Base-by-base conservation (phyloP, 1,140 invertebrate genomes). In the Octopus bimaculoides region DNA sequence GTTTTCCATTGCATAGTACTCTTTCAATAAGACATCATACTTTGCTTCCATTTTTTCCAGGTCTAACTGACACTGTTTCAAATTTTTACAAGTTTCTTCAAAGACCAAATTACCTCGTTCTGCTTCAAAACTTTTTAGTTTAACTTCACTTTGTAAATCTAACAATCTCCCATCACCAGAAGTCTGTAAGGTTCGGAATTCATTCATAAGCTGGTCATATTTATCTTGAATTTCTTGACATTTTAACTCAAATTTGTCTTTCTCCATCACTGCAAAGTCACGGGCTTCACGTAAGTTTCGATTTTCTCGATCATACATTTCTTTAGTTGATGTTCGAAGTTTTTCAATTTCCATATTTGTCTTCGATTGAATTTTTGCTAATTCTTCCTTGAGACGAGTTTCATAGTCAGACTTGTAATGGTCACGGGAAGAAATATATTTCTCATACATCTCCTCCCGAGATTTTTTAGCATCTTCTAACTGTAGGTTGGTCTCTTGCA, bases 361-460 rank as follows among this genome's bases (percentile, higher is more conserved):
- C 66, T 87, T 82, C 4, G 83, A 79, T 75, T 86, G 84, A 5
- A 91, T 87, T 74, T 87, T 84, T 73, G 89, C 87, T 17, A 91
- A 78, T 82, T 91, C 90, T 78, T 89, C 89, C 75, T 84, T 82
- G 54, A 91, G 83, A 83, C 88, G 88, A 54, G 84, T 85, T 81
- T 91, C 90, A 84, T 90, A 91, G 80, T 91, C 89, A 78, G 84
- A 87, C 77, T 90, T 90, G 80, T 90, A 90, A 79, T 89, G 87
- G 77, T 91, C 90, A 79, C 90, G 90, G 76, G 89, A 88, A 14
- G 84, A 79, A 12, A 91, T 86, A 84, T 91, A 90, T 86, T 90
- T 90, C 81, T 91, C 90, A 85, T 90, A 91, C 85, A 91, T 86
- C 77, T 91, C 89, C 79, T 91, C 90, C 77, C 90, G 77, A 10